Evolutionary conservation across 2,113 vertebrate species (phyloP).

Genomic region (Tetraodon nigroviridis): DNA sequence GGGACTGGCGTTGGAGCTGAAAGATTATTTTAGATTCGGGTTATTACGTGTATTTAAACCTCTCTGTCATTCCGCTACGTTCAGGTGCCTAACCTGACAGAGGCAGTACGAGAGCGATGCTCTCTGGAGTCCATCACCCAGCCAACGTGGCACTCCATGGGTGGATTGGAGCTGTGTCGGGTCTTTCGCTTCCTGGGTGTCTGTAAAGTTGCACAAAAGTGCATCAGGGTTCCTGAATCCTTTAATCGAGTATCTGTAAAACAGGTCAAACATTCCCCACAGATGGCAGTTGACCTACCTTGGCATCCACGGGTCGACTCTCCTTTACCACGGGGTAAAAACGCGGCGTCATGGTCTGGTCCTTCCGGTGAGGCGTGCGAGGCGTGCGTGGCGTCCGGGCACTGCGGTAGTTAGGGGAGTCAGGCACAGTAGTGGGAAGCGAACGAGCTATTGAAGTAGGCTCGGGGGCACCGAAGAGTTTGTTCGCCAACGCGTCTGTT

Average conservation of each 20-base stretch:
- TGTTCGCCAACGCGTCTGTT: conserved; percentile 95
- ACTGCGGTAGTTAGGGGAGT: conserved; percentile 92
- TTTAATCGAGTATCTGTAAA: no score
- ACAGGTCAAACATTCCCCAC: no score
- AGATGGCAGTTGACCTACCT: conserved; percentile 69
- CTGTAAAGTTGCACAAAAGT: conserved; percentile 63
- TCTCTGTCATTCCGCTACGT: no score
- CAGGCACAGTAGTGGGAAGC: conserved; percentile 92
- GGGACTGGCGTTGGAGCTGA: conserved; percentile 88
- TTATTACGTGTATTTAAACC: no score
- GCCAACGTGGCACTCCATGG: conserved; percentile 95
- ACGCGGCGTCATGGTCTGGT: conserved; percentile 87
- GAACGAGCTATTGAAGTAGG: conserved; percentile 90
- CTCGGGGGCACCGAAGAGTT: conserved; percentile 92
- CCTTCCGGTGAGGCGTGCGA: conserved; percentile 91
- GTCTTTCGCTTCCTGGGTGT: conserved; percentile 97
- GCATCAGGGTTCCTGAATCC: not conserved
- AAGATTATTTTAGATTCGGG: not conserved
- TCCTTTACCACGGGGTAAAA: conserved; percentile 99
- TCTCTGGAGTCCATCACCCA: conserved; percentile 99
- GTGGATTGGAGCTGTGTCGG: conserved; percentile 95
- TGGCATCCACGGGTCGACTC: conserved; percentile 90
- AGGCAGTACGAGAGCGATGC: conserved; percentile 90
- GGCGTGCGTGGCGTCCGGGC: conserved; percentile 92
- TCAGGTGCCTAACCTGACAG: conserved; percentile 81